phyloP scores from a whole-genome alignment of 2,113 vertebrate genomes.

The Rhagologus leucostigma region DNA sequence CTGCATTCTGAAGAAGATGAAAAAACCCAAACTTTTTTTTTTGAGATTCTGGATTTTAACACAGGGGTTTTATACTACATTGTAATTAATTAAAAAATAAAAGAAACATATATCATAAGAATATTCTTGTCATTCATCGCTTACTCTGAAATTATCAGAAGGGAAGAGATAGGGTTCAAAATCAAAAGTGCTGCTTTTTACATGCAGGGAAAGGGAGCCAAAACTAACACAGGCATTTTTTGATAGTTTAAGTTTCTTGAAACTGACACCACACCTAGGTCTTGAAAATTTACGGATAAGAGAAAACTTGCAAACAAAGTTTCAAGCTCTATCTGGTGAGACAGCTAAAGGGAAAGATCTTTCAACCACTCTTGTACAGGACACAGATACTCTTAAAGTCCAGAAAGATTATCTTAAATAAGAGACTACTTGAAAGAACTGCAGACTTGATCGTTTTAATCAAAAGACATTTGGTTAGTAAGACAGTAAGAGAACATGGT shows the following conservation, averaged over 20 bases:
- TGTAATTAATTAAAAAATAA: not conserved
- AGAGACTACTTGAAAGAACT: not conserved
- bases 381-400: not conserved
- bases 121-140: not conserved
- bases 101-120: not conserved
- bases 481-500: not conserved
- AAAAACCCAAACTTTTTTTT: rapidly evolving
- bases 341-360: not conserved
- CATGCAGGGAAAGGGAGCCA: not conserved
- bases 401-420: not conserved
- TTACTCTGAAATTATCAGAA: not conserved
- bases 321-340: not conserved
- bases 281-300: not conserved
- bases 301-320: not conserved
- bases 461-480: not conserved
- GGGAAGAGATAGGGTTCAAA: not conserved
- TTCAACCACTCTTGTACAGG: not conserved
- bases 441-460: not conserved
- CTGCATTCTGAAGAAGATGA: not conserved
- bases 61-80: not conserved
- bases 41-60: not conserved
- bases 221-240: not conserved
- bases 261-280: not conserved
- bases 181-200: not conserved
- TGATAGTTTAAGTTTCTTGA: not conserved